Percentiles rank a stretch among this genome's conserved stretches.
phyloP scores from a whole-genome alignment of 2,888 invertebrate genomes.

The Drosophila helvetica region DNA sequence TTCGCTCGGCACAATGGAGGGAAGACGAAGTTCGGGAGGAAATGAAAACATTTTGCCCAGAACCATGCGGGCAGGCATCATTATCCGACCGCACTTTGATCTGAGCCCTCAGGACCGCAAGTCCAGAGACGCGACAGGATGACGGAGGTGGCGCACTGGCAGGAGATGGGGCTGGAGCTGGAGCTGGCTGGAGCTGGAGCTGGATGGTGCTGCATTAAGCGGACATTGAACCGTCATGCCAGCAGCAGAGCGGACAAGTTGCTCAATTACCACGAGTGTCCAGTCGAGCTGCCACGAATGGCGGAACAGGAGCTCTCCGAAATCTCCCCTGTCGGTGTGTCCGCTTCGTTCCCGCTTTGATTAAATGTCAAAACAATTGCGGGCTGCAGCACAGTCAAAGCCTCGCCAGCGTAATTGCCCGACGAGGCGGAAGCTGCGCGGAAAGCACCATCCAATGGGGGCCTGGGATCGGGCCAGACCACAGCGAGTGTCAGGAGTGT shows the following conservation, averaged over 20 bases:
- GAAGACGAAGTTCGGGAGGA: constrained; percentile 45
- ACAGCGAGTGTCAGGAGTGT: too few relatives aligned
- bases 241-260: constrained; percentile 47
- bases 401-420: constrained; percentile 73
- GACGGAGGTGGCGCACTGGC: too few relatives aligned
- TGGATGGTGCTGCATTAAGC: neutral
- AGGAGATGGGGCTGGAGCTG: too few relatives aligned
- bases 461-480: neutral
- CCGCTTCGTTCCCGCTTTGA: constrained; percentile 61
- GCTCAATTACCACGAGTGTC: constrained; percentile 76
- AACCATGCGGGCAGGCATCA: constrained; percentile 39
- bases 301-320: too few relatives aligned
- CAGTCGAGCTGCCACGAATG: constrained; percentile 54
- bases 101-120: neutral
- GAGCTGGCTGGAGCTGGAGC: too few relatives aligned
- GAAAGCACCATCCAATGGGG: constrained; percentile 14
- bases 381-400: constrained; percentile 73
- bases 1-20: constrained; percentile 34
- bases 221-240: constrained; percentile 64
- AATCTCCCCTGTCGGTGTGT: constrained; percentile 10
- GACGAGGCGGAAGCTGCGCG: constrained; percentile 72
- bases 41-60: constrained; percentile 59
- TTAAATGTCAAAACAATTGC: constrained; percentile 78
- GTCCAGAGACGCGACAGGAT: too few relatives aligned
- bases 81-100: constrained; percentile 37